Percentiles rank a stretch among this genome's conserved stretches.
Conservation (phyloP, 1,140 invertebrate genomes). For the Andrena cerasifolii region DNA sequence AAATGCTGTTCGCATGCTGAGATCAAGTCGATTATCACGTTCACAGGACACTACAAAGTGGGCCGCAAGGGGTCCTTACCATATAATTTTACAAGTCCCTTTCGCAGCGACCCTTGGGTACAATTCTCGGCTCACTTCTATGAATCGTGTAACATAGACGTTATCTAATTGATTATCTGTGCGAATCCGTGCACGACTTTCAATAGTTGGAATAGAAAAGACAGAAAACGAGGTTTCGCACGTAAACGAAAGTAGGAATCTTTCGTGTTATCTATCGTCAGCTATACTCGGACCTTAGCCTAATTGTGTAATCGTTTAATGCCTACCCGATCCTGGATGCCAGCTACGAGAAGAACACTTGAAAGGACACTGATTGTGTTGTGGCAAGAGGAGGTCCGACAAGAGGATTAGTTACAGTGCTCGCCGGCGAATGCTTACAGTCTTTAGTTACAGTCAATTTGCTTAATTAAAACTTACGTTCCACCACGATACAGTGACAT, state of each 20-base stretch:
- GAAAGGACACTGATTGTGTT: constrained; percentile 34
- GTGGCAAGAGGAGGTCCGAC: background rate
- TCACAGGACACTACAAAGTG: background rate
- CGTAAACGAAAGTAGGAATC: constrained; percentile 11
- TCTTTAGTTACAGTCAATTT: background rate
- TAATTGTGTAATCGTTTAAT: constrained; percentile 1
- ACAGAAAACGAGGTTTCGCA: background rate
- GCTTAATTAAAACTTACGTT: background rate
- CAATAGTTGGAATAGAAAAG: constrained; percentile 37
- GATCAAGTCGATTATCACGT: background rate
- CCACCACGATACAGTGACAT: too few species aligned
- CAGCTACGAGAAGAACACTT: constrained; percentile 50
- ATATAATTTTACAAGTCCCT: background rate
- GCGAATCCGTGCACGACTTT: constrained; percentile 34
- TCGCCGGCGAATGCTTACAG: background rate
- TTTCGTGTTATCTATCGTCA: constrained; percentile 4
- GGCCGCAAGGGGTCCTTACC: background rate
- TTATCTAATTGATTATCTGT: constrained; percentile 46
- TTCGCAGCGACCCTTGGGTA: background rate
- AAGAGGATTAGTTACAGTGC: background rate
- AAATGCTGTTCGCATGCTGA: background rate
- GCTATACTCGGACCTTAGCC: constrained; percentile 28
- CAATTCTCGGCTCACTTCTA: background rate
- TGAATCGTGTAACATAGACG: background rate
- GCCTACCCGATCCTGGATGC: constrained; percentile 15